These are phyloP conservation scores for Glareola pratincola DNA, from an alignment of 2,113 vertebrate genomes.

Conservation along the genomic window DNA sequence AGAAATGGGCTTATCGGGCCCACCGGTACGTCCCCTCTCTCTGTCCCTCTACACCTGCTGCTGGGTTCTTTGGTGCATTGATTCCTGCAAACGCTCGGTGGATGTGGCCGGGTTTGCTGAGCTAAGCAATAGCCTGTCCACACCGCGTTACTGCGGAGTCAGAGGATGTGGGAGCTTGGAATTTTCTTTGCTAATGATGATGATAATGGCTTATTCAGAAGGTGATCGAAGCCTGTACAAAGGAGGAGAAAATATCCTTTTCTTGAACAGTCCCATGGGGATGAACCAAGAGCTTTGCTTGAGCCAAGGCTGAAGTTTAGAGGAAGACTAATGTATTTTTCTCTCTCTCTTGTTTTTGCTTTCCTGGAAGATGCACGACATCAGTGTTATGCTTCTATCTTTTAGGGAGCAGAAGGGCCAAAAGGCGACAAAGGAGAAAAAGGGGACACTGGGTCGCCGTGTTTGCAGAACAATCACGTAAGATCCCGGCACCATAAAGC, in stretches of 20 bases:
- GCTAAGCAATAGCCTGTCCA: not conserved
- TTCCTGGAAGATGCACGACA: not conserved
- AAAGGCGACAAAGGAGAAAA: conserved; percentile 92
- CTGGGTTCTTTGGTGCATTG: not conserved
- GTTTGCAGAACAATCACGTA: conserved; percentile 86
- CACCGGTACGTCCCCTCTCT: conserved; percentile 74
- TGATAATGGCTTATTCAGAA: not conserved
- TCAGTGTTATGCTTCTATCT: not conserved
- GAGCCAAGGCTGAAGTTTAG: not conserved
- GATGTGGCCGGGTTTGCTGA: not conserved
- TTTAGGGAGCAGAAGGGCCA: conserved; percentile 84
- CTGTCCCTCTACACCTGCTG: not conserved
- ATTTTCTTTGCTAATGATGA: not conserved
- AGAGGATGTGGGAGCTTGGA: not conserved
- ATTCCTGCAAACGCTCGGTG: not conserved
- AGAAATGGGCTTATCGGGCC: conserved; percentile 85
- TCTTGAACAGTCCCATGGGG: not conserved
- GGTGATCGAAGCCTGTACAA: not conserved
- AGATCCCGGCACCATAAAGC: not conserved
- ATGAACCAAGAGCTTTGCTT: not conserved
- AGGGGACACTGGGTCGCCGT: conserved; percentile 79
- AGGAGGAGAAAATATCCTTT: not conserved
- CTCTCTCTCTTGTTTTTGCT: not conserved
- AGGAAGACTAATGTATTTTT: not conserved
- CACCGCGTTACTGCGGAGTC: accelerated